phyloP scores from a whole-genome alignment of 2,113 vertebrate genomes.

The Octodon degus region DNA sequence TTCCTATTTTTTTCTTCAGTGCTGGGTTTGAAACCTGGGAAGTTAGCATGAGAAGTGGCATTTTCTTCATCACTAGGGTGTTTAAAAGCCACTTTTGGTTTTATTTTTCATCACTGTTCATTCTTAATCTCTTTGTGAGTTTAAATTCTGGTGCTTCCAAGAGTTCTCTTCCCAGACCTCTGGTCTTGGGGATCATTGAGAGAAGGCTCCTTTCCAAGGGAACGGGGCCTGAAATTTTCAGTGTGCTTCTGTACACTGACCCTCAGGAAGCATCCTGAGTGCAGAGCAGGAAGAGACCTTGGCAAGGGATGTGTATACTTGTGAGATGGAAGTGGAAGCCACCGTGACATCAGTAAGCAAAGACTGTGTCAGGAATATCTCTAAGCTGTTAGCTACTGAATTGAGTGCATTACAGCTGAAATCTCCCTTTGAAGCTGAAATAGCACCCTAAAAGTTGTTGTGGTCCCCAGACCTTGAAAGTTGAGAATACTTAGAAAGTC shows the following conservation, averaged over 20 bases:
- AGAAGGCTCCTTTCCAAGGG: background rate
- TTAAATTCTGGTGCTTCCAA: background rate
- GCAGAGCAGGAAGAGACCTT: background rate
- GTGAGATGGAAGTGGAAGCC: background rate
- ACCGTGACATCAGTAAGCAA: background rate
- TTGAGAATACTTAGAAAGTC: conserved; percentile 45
- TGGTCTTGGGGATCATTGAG: background rate
- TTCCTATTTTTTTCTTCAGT: no score
- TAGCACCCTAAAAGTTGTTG: background rate
- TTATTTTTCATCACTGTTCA: background rate
- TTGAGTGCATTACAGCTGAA: background rate
- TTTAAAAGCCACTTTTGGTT: background rate
- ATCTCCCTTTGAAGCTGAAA: background rate
- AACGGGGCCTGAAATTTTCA: background rate
- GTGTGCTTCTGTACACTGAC: background rate
- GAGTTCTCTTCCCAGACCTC: background rate
- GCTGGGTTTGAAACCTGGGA: background rate
- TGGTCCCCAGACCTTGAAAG: conserved; percentile 10
- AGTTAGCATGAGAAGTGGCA: background rate
- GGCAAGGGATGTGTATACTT: background rate
- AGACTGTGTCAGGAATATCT: background rate
- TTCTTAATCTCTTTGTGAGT: background rate
- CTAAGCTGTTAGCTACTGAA: background rate
- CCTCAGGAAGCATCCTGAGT: background rate
- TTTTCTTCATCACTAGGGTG: background rate